Base-by-base conservation (phyloP, 2,797 vertebrate genomes). In the Dendrocincla tyrannina region DNA sequence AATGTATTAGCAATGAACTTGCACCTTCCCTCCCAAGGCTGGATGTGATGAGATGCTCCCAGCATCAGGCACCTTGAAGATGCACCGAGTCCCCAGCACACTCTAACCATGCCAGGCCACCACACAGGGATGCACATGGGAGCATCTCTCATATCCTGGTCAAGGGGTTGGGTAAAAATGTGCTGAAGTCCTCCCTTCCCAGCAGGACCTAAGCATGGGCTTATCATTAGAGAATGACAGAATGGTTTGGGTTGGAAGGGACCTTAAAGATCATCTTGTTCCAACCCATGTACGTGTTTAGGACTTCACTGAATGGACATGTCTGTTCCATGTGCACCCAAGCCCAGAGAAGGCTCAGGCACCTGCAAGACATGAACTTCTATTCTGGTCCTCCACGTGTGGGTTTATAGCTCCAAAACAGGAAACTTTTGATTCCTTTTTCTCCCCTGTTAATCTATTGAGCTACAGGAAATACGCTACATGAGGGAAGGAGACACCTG, bases 381-480 rank as follows among this genome's bases (percentile, higher is more conserved):
- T 88, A 66, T 95, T 94, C 77, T 85, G 44, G 58, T 88, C 46
- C 58, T 73, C 35, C 42, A 58, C 5, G 1, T 5, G 2, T 62
- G 66, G 39, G 20, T 53, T 92, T 53, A 39, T 14, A 59, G 12
- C 32, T 96, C 92, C 88, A 70, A 90, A 96, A 92, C 89, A 89
- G 79, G 83, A 96, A 95, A 74, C 27, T 10, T 80, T 81, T 32
- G 66, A 94, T 76, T 94, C 74, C 52, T 79, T 87, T 92, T 93
- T 85, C 67, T 89, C 32, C 67, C 13, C n/a, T 53, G 59, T 32
- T 74, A 56, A 85, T 60, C 64, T 66, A 22, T 85, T 91, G 62
- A 85, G 55, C 58, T 39, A 44, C 76, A 92, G 82, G 75, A 97
- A 93, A 86, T 4, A 32, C 49, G 84, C 19, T 37, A 17, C 1